A percentile compares a stretch with the other conserved stretches of the same genome.
These are phyloP conservation scores for Coremacera marginata DNA, from an alignment of 2,888 invertebrate genomes.

Conservation along the genomic window DNA sequence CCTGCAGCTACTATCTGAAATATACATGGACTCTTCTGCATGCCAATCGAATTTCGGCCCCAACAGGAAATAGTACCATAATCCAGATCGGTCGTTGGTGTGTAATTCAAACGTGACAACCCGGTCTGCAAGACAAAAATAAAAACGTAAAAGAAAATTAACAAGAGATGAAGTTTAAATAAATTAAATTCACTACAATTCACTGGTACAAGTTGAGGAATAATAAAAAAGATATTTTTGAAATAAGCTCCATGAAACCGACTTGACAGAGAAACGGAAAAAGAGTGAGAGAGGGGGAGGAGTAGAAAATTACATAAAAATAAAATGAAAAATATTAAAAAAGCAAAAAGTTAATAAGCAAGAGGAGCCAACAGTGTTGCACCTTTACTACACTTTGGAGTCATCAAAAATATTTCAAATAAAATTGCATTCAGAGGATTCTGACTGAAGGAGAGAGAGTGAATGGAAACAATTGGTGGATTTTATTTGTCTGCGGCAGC, in stretches of 20 bases:
- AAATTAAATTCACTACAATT: slow-evolving; percentile 40
- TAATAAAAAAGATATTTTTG: not conserved
- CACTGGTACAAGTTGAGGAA: not conserved
- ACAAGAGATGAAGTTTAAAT: not conserved
- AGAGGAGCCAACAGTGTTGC: not conserved
- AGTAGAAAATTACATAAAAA: not conserved
- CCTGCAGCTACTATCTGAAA: slow-evolving; percentile 89
- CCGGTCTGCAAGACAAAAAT: slow-evolving; percentile 60
- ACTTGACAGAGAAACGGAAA: not conserved
- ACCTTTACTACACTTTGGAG: not conserved
- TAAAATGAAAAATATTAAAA: not conserved
- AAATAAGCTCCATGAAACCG: slow-evolving; percentile 2
- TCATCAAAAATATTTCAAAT: slow-evolving; percentile 8
- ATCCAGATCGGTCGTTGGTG: slow-evolving; percentile 88
- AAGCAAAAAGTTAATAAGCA: not conserved
- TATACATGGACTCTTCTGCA: slow-evolving; percentile 85
- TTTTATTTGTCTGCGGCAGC: not conserved
- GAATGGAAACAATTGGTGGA: no score
- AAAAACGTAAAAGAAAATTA: slow-evolving; percentile 19
- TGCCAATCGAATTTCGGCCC: slow-evolving; percentile 86
- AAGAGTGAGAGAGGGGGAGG: not conserved
- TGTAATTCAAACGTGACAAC: slow-evolving; percentile 80
- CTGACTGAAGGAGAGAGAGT: no score
- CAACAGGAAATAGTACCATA: slow-evolving; percentile 91
- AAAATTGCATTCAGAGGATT: not conserved